Base-by-base conservation (phyloP, 2,113 vertebrate species). In the Zapus hudsonius region DNA sequence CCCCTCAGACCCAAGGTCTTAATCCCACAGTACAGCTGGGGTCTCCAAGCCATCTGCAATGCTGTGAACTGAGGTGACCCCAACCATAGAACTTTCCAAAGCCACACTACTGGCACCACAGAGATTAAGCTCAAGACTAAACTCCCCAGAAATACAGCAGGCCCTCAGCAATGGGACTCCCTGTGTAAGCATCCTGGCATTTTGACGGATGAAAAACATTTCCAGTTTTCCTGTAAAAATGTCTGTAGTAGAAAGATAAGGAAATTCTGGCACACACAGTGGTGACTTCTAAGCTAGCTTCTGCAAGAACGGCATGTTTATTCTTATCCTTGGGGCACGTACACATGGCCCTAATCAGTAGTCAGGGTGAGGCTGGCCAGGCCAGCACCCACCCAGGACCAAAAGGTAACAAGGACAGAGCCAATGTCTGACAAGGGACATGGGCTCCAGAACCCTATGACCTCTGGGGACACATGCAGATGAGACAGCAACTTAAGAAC, bases 201-300 rank as follows among this genome's bases (percentile, higher is more conserved):
- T 91, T 42, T 83, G 87, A 90, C 52, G 61, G 74, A 87, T 90
- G 84, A 93, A 94, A 92, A 94, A 31, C 81, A 87, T 90, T 94
- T 82, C 72, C 80, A 42, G 4, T 90, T 95, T 95, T 87, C 59
- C 90, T 93, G 47, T 95, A 47, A 88, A 96, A 87, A 83, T 80
- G 80, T 93, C 95, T 97, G 93, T 63, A 83, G 66, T 84, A 40
- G 52, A 92, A 92, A 96, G 94, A 97, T 95, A 96, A 97, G 92
- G 87, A 42, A 89, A 92, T 89, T 84, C 90, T 95, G 90, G 90
- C 89, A 69, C 25, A 81, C 6, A 3, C 42, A 66, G 25, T 0
- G 0, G 57, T 0, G 0, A 66, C 57, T 91, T 95, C 72, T 94
- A 72, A 95, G 74, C 66, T 64, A 80, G 81, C 29, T 89, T 3